These are phyloP conservation scores for Chrysocyon brachyurus DNA, from an alignment of 2,797 vertebrate genomes.

Conservation along the genomic window DNA sequence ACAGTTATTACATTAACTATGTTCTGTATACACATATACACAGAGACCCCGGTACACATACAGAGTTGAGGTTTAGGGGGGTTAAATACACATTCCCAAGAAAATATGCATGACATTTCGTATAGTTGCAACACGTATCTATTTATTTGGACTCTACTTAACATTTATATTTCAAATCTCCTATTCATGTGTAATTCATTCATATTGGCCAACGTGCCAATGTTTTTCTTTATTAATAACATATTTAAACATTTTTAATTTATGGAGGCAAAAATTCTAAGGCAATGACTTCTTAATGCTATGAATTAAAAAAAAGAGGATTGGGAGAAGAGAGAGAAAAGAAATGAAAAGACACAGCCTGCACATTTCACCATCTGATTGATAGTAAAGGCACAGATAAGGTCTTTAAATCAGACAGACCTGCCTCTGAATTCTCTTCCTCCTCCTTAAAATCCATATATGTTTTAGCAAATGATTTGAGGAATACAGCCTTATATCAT, in stretches of 20 bases:
- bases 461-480: neutral
- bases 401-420: neutral
- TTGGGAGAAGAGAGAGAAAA: neutral
- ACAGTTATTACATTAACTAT: neutral
- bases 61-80: neutral
- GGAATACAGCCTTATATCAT: neutral
- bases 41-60: fast-evolving
- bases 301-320: neutral
- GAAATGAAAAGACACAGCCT: neutral
- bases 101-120: neutral
- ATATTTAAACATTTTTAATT: neutral
- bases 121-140: neutral
- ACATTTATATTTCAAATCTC: neutral
- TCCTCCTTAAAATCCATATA: neutral
- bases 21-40: neutral
- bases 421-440: neutral
- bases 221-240: neutral
- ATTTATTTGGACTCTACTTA: neutral
- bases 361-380: neutral
- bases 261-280: neutral
- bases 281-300: neutral
- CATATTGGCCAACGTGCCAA: neutral
- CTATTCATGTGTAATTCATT: neutral
- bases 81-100: neutral
- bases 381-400: neutral